Evolutionary conservation across 1,140 invertebrate species (phyloP).

Genomic region (Rhyacophila brunnea): DNA sequence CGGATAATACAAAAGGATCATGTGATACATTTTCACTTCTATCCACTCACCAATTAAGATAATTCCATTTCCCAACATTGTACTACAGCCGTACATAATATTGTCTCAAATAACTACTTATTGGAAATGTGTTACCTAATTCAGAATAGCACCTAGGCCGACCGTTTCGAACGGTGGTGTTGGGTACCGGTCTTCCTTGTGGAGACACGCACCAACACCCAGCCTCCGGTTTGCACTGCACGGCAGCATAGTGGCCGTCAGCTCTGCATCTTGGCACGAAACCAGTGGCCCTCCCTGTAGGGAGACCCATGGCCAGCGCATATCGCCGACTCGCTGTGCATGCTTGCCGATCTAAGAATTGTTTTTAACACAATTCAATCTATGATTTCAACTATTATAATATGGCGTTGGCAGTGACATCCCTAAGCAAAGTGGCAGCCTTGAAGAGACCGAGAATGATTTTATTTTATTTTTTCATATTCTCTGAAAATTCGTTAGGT

Average conservation of each 20-base stretch:
- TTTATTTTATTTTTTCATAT: no score
- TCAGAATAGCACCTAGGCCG: conserved; percentile 62
- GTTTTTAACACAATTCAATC: no score
- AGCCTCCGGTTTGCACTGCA: conserved; percentile 78
- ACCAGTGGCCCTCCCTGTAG: conserved; percentile 38
- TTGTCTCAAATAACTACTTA: no score
- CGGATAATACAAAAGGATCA: no score
- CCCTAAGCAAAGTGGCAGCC: no score
- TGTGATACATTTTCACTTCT: no score
- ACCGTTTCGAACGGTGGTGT: conserved; percentile 67
- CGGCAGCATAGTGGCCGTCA: conserved; percentile 78
- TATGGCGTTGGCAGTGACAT: background rate
- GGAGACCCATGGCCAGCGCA: conserved; percentile 35
- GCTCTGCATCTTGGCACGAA: conserved; percentile 70
- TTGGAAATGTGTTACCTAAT: conserved; percentile 37
- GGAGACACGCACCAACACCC: conserved; percentile 78
- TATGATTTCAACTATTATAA: no score
- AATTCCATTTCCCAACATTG: no score
- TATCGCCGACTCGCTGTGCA: conserved; percentile 41
- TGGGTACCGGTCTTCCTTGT: conserved; percentile 73
- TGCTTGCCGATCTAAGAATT: conserved; percentile 32
- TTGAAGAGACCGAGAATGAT: no score
- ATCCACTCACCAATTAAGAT: no score
- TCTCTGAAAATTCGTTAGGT: no score
- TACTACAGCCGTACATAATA: no score